These are phyloP conservation scores for Panthera leo DNA, from an alignment of 2,113 vertebrate species.

Conservation along the genomic window DNA sequence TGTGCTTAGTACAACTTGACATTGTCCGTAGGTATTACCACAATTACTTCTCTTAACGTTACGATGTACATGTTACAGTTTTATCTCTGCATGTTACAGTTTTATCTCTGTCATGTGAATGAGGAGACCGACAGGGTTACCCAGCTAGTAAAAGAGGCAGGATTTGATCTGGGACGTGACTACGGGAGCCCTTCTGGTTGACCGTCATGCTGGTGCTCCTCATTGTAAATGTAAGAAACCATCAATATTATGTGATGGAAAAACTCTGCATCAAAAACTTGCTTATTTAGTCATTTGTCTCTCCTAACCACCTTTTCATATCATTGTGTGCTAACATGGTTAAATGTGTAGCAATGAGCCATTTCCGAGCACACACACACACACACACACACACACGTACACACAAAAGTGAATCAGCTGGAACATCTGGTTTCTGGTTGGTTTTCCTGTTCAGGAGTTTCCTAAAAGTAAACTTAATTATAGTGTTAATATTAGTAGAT, in stretches of 20 bases:
- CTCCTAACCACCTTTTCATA: background rate
- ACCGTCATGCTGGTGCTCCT: background rate
- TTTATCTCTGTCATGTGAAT: background rate
- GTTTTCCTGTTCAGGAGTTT: conserved; percentile 37
- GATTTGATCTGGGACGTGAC: background rate
- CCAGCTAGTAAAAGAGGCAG: background rate
- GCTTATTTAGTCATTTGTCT: background rate
- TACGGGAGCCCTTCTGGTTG: background rate
- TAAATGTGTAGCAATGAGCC: background rate
- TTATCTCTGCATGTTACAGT: background rate
- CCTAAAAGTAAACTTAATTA: conserved; percentile 52
- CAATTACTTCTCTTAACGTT: background rate
- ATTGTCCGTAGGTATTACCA: background rate
- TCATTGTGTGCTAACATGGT: background rate
- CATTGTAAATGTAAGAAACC: background rate
- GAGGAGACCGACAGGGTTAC: background rate
- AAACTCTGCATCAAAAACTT: background rate
- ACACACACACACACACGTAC: background rate
- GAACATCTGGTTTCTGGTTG: background rate
- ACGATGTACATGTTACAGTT: background rate
- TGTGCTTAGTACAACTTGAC: background rate
- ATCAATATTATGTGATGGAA: background rate
- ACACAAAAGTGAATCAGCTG: background rate
- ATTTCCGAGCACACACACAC: background rate
- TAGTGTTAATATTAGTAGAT: conserved; percentile 40